Percentiles rank a stretch among this genome's conserved stretches.
These are phyloP conservation scores for Ataeniobius toweri DNA, from an alignment of 2,797 vertebrate genomes.

Conservation along the genomic window DNA sequence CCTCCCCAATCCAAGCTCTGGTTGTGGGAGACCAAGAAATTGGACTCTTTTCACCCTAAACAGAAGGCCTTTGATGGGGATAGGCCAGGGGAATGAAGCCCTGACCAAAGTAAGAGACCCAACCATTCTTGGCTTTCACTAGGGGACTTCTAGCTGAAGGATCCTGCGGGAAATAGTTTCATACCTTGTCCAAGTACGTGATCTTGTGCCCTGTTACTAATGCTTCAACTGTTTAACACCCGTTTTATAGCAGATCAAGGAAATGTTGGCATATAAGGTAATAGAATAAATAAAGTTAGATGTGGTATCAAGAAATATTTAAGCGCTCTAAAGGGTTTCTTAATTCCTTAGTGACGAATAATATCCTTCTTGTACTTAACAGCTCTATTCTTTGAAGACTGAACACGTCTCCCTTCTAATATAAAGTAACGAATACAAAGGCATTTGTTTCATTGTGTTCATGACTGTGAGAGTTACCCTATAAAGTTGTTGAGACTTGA, in stretches of 20 bases:
- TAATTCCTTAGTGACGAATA: conserved; percentile 19
- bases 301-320: conserved; percentile 27
- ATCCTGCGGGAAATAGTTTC: conserved; percentile 53
- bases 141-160: conserved; percentile 64
- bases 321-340: conserved; percentile 2
- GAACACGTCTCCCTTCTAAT: conserved; percentile 27
- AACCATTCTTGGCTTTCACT: conserved; percentile 69
- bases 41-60: conserved; percentile 58
- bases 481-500: conserved; percentile 89
- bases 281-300: conserved; percentile 11
- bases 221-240: background rate
- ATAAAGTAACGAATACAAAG: conserved; percentile 38
- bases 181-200: conserved; percentile 52
- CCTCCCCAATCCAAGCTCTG: conserved; percentile 45
- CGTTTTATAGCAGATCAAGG: conserved; percentile 13
- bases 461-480: conserved; percentile 61
- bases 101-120: conserved; percentile 53
- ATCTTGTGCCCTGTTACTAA: conserved; percentile 34
- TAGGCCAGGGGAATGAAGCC: conserved; percentile 52
- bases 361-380: conserved; percentile 11
- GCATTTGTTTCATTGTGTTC: conserved; percentile 52
- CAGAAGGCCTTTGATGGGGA: conserved; percentile 73
- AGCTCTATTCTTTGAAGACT: conserved; percentile 13
- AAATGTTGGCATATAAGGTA: conserved; percentile 20
- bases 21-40: conserved; percentile 67